Evolutionary conservation across 2,113 vertebrate genomes (phyloP).

Genomic region (Pampusana beccarii): DNA sequence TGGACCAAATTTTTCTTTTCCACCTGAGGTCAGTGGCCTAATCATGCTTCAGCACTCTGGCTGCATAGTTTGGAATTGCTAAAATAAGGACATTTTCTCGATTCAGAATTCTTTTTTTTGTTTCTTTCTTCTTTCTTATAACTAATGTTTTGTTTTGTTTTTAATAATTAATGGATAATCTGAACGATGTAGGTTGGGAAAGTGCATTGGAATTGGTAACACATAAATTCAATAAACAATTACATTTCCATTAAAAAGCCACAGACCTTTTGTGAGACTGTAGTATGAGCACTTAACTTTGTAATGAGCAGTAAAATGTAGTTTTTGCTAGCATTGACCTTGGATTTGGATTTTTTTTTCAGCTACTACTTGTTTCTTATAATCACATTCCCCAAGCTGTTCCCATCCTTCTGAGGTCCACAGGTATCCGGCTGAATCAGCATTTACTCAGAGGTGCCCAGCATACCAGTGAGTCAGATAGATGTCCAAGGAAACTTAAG

Average conservation of each 20-base stretch:
- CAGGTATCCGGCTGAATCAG: background rate
- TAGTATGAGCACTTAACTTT: background rate
- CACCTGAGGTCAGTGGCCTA: background rate
- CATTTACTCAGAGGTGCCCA: background rate
- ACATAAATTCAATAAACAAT: background rate
- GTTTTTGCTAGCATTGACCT: background rate
- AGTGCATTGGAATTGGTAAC: background rate
- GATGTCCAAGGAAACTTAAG: background rate
- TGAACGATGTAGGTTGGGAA: background rate
- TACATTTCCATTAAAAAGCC: background rate
- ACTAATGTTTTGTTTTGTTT: background rate
- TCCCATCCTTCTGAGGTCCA: background rate
- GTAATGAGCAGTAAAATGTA: background rate
- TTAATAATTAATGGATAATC: background rate
- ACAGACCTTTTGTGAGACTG: background rate
- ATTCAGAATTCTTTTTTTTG: background rate
- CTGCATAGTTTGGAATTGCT: background rate
- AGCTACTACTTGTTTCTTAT: background rate
- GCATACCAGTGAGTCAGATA: rapidly evolving
- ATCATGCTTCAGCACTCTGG: background rate
- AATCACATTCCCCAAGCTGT: background rate
- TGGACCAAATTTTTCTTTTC: conserved; percentile 37
- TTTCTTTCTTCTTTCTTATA: background rate
- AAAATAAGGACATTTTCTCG: background rate
- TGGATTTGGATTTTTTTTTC: background rate